Evolutionary conservation across 2,797 vertebrate species (phyloP), one percentile per base, ranked within the genome.

Genomic region (Scolopax bukidnonensis): DNA sequence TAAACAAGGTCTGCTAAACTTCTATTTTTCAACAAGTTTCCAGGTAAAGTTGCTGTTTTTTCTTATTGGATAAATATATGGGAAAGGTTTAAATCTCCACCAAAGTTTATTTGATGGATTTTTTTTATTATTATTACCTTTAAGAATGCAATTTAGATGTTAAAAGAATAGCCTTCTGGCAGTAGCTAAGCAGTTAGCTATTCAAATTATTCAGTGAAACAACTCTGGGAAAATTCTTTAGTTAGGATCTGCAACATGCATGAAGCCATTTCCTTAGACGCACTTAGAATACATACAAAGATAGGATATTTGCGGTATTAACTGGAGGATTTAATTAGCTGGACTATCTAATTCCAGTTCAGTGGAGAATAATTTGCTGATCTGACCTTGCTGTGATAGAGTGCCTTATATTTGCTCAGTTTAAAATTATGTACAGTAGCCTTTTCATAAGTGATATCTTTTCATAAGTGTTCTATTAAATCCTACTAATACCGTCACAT

Each of bases 321-420:
- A 89, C 18, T 74, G 57, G 15, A 90, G 38, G 50, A 81, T 88
- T 82, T 87, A 79, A 85, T 84, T 86, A 64, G 65, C 76, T 91
- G 83, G 68, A 70, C 69, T 75, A 91, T 20, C 38, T 81, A 90
- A 90, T 78, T 88, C 61, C 69, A 93, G 41, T 88, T 80, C 38
- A 78, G 77, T 27, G 64, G 65, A 78, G 45, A 93, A 71, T 67
- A 91, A 93, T 61, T 69, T 84, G 32, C 33, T 81, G 75, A 91
- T 61, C 28, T 88, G 87, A 84, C 69, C 57, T 90, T 93, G 73
- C 53, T 81, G 33, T 64, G 40, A 74, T 8, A 78, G 8, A 81
- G 28, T 68, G 30, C 14, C 87, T 83, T 83, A 67, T 60, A 79
- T 77, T 74, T 63, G 18, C 27, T 77, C 48, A 51, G 25, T 77